Conservation (phyloP, 2,113 vertebrate genomes). For the Chaetodon auriga region DNA sequence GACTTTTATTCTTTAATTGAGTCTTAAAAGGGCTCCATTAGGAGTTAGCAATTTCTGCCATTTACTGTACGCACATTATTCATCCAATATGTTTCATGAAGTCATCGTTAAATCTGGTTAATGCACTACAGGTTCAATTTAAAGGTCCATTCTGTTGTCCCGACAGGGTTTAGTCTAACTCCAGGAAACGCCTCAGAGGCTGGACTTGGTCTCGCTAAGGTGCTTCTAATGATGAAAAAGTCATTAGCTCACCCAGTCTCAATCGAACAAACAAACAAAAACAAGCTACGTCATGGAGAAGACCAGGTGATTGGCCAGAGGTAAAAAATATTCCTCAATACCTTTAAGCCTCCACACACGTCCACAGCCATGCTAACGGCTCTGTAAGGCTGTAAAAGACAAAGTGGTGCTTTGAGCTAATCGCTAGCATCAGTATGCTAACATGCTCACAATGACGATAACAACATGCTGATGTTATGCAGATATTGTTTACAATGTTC, state of each 20-base stretch:
- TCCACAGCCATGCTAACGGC: background rate
- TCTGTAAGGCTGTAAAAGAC: background rate
- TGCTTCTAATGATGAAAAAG: slow-evolving; percentile 4
- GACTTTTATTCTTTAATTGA: background rate
- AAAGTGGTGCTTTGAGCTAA: background rate
- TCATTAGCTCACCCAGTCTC: background rate
- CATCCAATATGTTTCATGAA: background rate
- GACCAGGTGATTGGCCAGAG: background rate
- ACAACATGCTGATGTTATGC: background rate
- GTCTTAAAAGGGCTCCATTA: background rate
- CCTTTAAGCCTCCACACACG: background rate
- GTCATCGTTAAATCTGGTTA: background rate
- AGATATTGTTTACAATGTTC: background rate
- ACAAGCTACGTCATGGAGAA: background rate
- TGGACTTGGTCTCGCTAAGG: background rate
- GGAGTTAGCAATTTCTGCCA: background rate
- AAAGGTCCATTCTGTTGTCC: background rate
- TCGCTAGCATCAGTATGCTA: background rate
- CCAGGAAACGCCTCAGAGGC: background rate
- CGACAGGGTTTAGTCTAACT: background rate
- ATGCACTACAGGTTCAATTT: background rate
- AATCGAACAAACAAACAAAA: slow-evolving; percentile 3
- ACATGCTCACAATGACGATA: background rate
- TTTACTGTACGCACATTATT: background rate
- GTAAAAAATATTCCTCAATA: background rate